Conservation (phyloP, 23 tunicate genomes). For the Ascidia mentula region DNA sequence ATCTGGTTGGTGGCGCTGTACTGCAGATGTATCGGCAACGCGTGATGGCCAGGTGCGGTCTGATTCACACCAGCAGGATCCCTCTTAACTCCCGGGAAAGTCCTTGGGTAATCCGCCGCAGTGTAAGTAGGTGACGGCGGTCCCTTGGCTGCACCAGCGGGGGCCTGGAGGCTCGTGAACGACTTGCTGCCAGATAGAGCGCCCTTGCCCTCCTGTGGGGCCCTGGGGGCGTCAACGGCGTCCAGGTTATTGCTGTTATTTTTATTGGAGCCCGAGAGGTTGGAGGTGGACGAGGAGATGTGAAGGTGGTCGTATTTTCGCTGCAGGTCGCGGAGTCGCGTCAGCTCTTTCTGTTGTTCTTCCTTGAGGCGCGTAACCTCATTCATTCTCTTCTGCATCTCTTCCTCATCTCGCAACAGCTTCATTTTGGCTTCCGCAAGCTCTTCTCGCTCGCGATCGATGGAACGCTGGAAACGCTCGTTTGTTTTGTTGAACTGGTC, state of each 20-base stretch:
- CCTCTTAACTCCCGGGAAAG: conserved; percentile 56
- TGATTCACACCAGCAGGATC: conserved; percentile 15
- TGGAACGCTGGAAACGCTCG: conserved; percentile 47
- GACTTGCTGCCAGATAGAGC: conserved; percentile 38
- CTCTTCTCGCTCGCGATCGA: conserved; percentile 38
- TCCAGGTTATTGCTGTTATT: conserved; percentile 17
- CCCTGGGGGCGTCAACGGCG: background rate
- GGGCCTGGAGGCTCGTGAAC: conserved; percentile 56
- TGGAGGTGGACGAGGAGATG: conserved; percentile 12
- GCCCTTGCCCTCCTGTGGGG: conserved; percentile 1
- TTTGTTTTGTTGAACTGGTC: conserved; percentile 47
- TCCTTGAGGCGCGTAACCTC: conserved; percentile 57
- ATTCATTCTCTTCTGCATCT: conserved; percentile 26
- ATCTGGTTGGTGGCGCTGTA: conserved; percentile 81
- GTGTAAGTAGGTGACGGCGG: conserved; percentile 59
- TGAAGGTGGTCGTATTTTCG: conserved; percentile 25
- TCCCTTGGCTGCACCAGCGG: background rate
- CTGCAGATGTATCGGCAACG: conserved; percentile 73
- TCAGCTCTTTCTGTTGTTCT: conserved; percentile 62
- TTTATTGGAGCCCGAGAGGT: background rate
- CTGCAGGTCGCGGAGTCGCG: conserved; percentile 54
- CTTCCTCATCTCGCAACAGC: conserved; percentile 32
- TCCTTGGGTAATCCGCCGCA: conserved; percentile 72
- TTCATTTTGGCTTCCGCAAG: conserved; percentile 36
- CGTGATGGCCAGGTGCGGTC: conserved; percentile 17